A percentile compares a stretch with the other conserved stretches of the same genome.
Evolutionary conservation across 1,140 invertebrate species (phyloP).

Genomic region (Magallana angulata): DNA sequence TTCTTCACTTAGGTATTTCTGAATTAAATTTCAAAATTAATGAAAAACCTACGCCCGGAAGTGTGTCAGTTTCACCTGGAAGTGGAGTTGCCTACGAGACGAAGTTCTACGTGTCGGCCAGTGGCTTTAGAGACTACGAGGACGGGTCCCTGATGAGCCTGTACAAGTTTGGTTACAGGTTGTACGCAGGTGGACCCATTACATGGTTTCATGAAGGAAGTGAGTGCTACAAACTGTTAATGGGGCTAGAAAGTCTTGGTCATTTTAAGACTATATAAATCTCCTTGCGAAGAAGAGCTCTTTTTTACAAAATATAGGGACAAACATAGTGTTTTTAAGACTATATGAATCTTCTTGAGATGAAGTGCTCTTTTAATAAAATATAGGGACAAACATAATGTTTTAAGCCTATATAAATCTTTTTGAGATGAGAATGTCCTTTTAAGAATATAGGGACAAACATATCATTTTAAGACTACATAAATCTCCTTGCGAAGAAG

Average conservation of each 20-base stretch:
- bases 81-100: constrained; percentile 56
- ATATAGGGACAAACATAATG: too few species aligned
- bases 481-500: too few species aligned
- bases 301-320: not conserved
- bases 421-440: too few species aligned
- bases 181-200: constrained; percentile 42
- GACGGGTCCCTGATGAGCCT: constrained; percentile 38
- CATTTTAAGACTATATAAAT: not conserved
- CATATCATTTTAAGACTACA: not conserved
- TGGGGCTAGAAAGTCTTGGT: not conserved
- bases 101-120: constrained; percentile 51
- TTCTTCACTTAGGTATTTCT: constrained; percentile 43
- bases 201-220: constrained; percentile 62
- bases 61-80: constrained; percentile 36
- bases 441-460: too few species aligned
- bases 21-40: constrained; percentile 57
- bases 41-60: constrained; percentile 43
- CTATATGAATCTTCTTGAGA: too few species aligned
- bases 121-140: constrained; percentile 54
- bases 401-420: too few species aligned
- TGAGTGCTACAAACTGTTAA: constrained; percentile 2
- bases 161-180: constrained; percentile 61
- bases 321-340: too few species aligned
- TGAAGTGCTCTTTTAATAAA: too few species aligned
- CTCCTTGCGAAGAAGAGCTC: too few species aligned